phyloP scores from a whole-genome alignment of 2,888 invertebrate genomes.

The Mimas tiliae region DNA sequence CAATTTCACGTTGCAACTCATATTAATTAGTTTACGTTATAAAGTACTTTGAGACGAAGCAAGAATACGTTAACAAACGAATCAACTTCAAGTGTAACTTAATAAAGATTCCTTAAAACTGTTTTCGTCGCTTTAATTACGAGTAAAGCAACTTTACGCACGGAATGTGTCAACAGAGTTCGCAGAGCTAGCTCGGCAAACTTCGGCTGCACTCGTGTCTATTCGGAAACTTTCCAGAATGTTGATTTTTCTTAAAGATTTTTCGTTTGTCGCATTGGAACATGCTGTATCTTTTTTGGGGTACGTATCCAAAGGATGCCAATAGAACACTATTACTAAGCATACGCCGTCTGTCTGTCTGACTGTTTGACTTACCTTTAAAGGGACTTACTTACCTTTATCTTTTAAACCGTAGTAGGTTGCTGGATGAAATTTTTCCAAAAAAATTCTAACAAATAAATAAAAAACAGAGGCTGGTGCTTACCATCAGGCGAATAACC shows the following conservation, averaged over 20 bases:
- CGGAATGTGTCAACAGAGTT: slow-evolving; percentile 27
- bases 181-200: slow-evolving; percentile 7
- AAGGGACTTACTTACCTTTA: no score
- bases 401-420: no score
- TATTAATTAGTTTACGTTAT: not conserved
- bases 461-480: no score
- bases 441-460: no score
- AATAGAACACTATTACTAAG: no score
- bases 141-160: slow-evolving; percentile 23
- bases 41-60: slow-evolving; percentile 14
- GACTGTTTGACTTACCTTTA: no score
- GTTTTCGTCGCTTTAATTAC: slow-evolving; percentile 62
- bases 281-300: not conserved
- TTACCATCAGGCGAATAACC: no score
- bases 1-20: not conserved
- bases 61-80: slow-evolving; percentile 33
- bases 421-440: no score
- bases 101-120: slow-evolving; percentile 60
- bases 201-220: slow-evolving; percentile 5
- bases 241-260: not conserved
- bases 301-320: not conserved
- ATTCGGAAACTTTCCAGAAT: not conserved
- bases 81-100: slow-evolving; percentile 40
- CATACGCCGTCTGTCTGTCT: no score
- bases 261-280: not conserved